Conservation (phyloP, 2,113 vertebrate genomes). For the Tupaia chinensis region DNA sequence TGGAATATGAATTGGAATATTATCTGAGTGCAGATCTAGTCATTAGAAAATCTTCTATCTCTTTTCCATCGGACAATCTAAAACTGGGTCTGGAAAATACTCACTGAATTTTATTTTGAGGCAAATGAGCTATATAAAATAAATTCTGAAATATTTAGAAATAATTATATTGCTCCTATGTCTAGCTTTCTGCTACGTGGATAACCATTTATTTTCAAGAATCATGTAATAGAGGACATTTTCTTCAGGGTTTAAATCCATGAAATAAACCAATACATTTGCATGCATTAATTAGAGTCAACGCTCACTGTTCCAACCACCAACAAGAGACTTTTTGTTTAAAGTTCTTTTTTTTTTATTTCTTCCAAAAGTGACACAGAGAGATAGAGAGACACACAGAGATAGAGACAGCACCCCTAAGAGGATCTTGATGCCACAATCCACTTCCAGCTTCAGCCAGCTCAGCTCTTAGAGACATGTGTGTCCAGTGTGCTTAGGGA, state of each 20-base stretch:
- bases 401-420: too few relatives aligned
- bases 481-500: too few relatives aligned
- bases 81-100: not conserved
- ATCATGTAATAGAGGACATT: not conserved
- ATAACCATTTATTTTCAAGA: not conserved
- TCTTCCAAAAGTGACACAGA: too few relatives aligned
- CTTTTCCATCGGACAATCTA: not conserved
- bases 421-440: too few relatives aligned
- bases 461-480: too few relatives aligned
- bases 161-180: not conserved
- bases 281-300: not conserved
- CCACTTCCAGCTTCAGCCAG: too few relatives aligned
- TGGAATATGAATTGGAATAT: not conserved
- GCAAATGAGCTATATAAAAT: not conserved
- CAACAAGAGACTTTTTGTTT: not conserved
- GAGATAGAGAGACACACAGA: too few relatives aligned
- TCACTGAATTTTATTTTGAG: not conserved
- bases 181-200: not conserved
- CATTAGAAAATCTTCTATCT: not conserved
- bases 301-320: not conserved
- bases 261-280: not conserved
- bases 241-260: not conserved
- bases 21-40: not conserved
- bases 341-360: too few relatives aligned
- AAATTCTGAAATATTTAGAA: not conserved